Conservation (phyloP, 2,888 invertebrate species). For the Nasonovia ribisnigri region DNA sequence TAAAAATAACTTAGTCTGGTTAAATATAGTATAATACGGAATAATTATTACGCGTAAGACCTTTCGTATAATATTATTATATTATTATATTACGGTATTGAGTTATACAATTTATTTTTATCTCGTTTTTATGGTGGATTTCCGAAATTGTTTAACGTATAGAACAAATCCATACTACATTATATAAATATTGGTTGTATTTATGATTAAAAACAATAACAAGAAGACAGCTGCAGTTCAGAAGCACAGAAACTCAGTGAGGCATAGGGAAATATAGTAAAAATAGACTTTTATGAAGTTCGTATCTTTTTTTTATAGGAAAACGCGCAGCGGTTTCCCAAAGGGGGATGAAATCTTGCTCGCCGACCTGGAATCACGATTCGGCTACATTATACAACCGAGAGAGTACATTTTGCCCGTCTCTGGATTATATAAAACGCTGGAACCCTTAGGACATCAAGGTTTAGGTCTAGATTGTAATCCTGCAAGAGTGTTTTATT, state of each 20-base stretch:
- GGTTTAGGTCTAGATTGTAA: constrained; percentile 31
- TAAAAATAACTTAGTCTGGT: background rate
- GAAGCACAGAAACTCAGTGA: background rate
- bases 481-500: constrained; percentile 56
- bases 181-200: background rate
- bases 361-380: constrained; percentile 47
- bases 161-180: background rate
- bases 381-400: background rate
- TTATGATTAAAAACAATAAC: background rate
- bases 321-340: background rate
- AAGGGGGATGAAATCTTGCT: background rate
- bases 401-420: background rate
- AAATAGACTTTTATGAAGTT: constrained; percentile 18
- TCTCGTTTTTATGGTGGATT: background rate
- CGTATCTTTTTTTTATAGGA: background rate
- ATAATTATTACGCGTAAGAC: no score
- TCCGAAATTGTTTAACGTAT: background rate
- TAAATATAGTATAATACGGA: background rate
- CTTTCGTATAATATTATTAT: background rate
- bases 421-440: constrained; percentile 31
- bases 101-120: background rate
- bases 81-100: background rate
- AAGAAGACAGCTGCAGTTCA: background rate
- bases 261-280: background rate
- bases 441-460: background rate